Percentiles rank a stretch among this genome's conserved stretches.
Evolutionary conservation across 2,113 vertebrate species (phyloP).

Genomic region (Saimiri boliviensis): DNA sequence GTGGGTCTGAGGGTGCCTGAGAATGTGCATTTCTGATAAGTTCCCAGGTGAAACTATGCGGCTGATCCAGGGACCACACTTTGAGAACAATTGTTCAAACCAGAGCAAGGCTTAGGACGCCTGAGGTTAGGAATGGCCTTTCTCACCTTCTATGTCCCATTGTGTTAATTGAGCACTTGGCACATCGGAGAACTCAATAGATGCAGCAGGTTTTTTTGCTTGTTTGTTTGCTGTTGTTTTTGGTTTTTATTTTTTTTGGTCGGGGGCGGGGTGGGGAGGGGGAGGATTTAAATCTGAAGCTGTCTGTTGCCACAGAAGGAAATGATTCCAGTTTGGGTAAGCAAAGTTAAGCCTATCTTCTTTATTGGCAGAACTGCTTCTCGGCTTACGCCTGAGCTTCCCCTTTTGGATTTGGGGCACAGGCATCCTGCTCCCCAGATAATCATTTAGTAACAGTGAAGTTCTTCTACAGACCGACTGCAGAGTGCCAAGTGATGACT

Average conservation of each 20-base stretch:
- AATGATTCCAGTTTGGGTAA: not conserved
- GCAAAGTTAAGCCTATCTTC: not conserved
- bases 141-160: not conserved
- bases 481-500: not conserved
- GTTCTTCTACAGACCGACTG: not conserved
- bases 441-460: not conserved
- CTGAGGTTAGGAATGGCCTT: not conserved
- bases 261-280: too few species aligned
- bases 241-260: too few species aligned
- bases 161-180: not conserved
- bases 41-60: not conserved
- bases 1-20: not conserved
- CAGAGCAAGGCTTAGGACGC: not conserved
- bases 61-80: not conserved
- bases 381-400: not conserved
- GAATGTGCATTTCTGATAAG: too few species aligned
- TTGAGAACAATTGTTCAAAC: not conserved
- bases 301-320: not conserved
- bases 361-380: not conserved
- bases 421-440: not conserved
- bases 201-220: not conserved
- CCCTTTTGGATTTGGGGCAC: not conserved
- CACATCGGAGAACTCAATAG: not conserved
- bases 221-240: too few species aligned
- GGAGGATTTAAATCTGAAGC: not conserved